Evolutionary conservation across 2,113 vertebrate species (phyloP), one percentile per base, ranked within the genome.

Genomic region (Sebastes schlegelii): DNA sequence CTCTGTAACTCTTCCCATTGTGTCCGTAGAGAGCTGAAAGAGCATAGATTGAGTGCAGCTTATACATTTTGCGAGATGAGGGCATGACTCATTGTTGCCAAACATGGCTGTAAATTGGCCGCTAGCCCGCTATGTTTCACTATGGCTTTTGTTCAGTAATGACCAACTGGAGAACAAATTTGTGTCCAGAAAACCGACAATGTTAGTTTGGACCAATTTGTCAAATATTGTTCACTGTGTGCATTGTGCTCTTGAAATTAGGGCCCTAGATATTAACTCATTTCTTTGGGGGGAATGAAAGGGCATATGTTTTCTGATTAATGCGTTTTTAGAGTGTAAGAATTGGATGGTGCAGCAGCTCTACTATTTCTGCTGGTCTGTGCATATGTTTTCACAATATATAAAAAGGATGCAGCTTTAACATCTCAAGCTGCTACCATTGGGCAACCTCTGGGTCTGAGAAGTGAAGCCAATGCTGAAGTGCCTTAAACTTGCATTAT

Each of bases 381-480:
- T 76, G 62, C 64, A 55, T 68, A 17, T 23, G 45, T 51, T 46
- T 69, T 70, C 77, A 61, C 46, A 61, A 23, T 46, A 74, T 73
- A 80, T 78, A 77, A 65, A 70, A 86, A 82, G 83, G 79, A 83
- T 79, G 64, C 49, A 74, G 71, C 68, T 87, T 82, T 79, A 89
- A 83, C 71, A 72, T 61, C 71, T 72, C 82, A 85, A 74, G 84
- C 78, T 84, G 81, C 70, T 75, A 54, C 76, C 34, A 34, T 34
- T 34, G 34, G 34, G 34, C 34, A 34, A 34, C 34, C 34, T 34
- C 34, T 0, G 34, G 34, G 34, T 34, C 34, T 34, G 34, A 34
- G 34, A 34, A 34, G 34, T 34, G 34, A 34, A 4, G 34, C 34
- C 34, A 34, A 34, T 34, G 34, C 34, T 34, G 34, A 34, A 34